Base-by-base conservation (phyloP, 2,113 vertebrate genomes). In the Anarrhichthys ocellatus region DNA sequence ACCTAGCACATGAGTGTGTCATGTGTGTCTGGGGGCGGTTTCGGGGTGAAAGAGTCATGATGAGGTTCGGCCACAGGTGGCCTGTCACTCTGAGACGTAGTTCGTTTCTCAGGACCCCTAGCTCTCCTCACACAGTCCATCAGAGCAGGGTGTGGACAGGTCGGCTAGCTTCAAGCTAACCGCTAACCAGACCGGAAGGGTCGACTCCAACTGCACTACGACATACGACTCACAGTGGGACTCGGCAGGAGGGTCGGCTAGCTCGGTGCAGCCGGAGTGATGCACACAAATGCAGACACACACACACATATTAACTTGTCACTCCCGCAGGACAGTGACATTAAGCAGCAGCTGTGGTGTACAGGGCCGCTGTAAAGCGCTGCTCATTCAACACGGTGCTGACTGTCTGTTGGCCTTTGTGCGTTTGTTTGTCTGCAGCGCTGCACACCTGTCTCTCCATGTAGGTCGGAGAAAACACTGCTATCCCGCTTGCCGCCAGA, bases 1-100 rank as follows among this genome's bases (percentile, higher is more conserved):
- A 68, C 38, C 15, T 67, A 82, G 65, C 62, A 78, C 69, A 72
- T 20, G 65, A 80, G 59, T 44, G 76, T 78, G 82, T 84, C 63
- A 65, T 69, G 15, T 66, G 36, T 67, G 44, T 59, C 11, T 29
- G 56, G 11, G 11, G 0, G n/a, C 0, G 54, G 22, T 13, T 29
- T 59, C 24, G n/a, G 81, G 80, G 86, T 75, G 54, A 84, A 80
- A 36, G 34, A 79, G 78, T 82, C 83, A 65, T 1, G 24, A 48
- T 63, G 92, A 79, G 85, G 71, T 76, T 76, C 7, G 22, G 24
- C 4, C 76, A 87, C 92, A 93, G 88, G 67, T 88, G 92, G 70
- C 80, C 67, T 83, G 82, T 87, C 90, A 76, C 78, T 89, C 82
- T 83, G 48, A 63, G 78, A 52, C 27, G 14, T 2, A 59, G 83